phyloP scores from a whole-genome alignment of 1,140 invertebrate species.

The Paraescarpia echinospica region DNA sequence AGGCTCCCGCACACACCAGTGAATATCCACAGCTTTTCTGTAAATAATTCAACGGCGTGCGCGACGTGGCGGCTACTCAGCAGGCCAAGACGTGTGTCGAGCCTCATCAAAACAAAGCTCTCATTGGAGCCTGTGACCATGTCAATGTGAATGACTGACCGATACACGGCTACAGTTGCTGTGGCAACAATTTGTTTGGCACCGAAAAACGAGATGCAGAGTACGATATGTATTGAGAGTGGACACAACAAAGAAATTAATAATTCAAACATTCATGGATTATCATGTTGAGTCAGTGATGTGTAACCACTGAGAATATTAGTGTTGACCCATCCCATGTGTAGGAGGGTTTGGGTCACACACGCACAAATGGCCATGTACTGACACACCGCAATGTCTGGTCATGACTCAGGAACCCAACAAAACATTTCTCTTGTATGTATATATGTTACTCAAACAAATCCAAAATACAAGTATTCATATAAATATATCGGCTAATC shows the following conservation, averaged over 20 bases:
- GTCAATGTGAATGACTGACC: not conserved
- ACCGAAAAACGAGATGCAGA: not conserved
- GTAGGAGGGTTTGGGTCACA: not conserved
- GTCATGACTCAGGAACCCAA: no score
- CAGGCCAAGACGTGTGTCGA: not conserved
- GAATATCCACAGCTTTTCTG: not conserved
- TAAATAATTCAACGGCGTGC: not conserved
- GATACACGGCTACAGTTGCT: not conserved
- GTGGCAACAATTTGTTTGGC: not conserved
- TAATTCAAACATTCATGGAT: not conserved
- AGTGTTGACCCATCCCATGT: not conserved
- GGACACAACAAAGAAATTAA: conserved; percentile 6
- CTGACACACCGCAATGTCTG: not conserved
- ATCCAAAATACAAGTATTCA: no score
- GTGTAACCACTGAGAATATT: not conserved
- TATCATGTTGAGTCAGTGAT: not conserved
- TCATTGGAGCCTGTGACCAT: not conserved
- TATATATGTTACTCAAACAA: no score
- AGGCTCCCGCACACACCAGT: not conserved
- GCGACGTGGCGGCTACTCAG: not conserved
- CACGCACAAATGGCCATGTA: not conserved
- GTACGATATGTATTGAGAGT: not conserved
- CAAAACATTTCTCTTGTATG: no score
- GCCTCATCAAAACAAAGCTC: not conserved
- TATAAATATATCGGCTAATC: no score